Base-by-base conservation (phyloP, 30 jellyfish, hydroid and myxozoan genomes). In the Cassiopea andromeda region DNA sequence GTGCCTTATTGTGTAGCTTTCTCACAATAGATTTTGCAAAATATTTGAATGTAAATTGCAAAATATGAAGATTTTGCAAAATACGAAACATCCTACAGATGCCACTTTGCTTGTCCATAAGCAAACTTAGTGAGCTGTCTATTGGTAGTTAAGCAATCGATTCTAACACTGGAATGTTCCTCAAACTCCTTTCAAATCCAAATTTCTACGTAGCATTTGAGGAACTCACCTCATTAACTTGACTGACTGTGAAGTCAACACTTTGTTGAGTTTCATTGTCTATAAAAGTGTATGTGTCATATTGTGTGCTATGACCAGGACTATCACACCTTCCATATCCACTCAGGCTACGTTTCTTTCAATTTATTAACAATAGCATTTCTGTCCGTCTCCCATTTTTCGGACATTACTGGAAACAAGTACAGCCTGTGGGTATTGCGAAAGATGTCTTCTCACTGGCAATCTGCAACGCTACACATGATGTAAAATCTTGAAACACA, bases 241-340 rank as follows among this genome's bases (percentile, higher is more conserved):
- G 88, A 27, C 14, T 46, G 7, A 79, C 48, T 27, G 88, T 27
- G 67, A 48, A 75, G 60, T 44, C 60, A 75, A 48, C 84, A 48
- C 13, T 75, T 75, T 75, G 7, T 7, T 59, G 48, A 15, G 87
- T 27, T 19, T 46, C 48, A 27, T 79, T 48, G 43, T 79, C 88
- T 45, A 79, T 50, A 13, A 79, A 59, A 18, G 82, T 48, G 83
- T 79, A 79, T 19, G 88, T 79, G 50, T 10, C 58, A 59, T 79
- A 79, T 57, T 79, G 44, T 46, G 88, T 87, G 47, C 60, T 79
- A 46, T 79, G 83, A 19, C 88, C 88, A 48, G 82, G 88, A 7
- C 82, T 79, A 57, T 79, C 88, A 57, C 88, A 79, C 82, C 80
- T 79, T 46, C 88, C 88, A 79, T 79, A 87, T 15, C 88, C 88